Base-by-base conservation (phyloP, 2,113 vertebrate species). In the Anas platyrhynchos region DNA sequence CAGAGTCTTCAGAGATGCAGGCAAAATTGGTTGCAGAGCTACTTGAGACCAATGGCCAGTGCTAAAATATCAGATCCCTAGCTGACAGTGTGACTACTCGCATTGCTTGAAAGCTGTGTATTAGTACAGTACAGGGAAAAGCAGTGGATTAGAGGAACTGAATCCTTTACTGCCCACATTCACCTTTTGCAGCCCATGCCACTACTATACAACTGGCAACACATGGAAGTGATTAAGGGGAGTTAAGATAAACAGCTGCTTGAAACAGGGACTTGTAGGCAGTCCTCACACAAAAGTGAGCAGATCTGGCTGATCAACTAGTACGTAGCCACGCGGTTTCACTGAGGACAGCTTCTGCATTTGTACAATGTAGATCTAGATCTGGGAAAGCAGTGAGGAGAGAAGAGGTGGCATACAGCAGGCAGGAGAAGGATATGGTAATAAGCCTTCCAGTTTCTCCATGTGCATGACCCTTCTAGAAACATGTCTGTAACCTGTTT, bases 211-310 rank as follows among this genome's bases (percentile, higher is more conserved):
- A 52, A 32, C 27, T 71, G 46, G 48, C 31, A 78, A 36, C 48
- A 34, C 0, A 0, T 27, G 29, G 23, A 72, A 72, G 4, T 56
- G 16, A 65, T 61, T 48, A 0, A 63, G 36, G 16, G n/a, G 68
- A 72, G 13, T 17, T 21, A 72, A 52, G n/a, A 54, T 38, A 54
- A 36, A 36, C 34, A 72, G 48, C 68, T 38, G 13, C 11, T 65
- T 14, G 26, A 65, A 65, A 26, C 62, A 65, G 27, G 62, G 62
- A 41, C 26, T 27, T 65, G 26, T 27, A 16, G 61, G 6, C 6
- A 63, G 25, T 29, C 16, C 26, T 41, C 26, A 12, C 17, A 29
- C 11, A 41, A 16, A 65, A 16, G 36, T 5, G 7, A 41, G 36
- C 36, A 41, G 36, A 29, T 41, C 62, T 65, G 25, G 38, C 36